phyloP scores from a whole-genome alignment of 2,113 vertebrate species.

The Irena cyanogastra region DNA sequence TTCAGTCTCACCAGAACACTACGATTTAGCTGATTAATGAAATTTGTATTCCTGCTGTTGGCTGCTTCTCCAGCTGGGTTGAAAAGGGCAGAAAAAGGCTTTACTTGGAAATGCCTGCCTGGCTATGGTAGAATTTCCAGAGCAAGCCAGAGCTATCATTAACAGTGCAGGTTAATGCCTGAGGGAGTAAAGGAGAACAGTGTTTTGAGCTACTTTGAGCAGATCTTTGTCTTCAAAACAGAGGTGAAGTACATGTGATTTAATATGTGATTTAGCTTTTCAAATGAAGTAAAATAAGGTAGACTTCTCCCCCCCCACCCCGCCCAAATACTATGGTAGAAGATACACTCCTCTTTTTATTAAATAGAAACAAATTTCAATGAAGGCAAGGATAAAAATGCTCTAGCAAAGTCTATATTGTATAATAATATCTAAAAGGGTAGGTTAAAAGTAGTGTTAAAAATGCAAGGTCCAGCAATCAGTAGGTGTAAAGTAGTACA shows the following conservation, averaged over 20 bases:
- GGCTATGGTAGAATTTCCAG: background rate
- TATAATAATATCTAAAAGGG: background rate
- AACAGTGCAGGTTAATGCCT: background rate
- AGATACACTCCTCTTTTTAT: background rate
- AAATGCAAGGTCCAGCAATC: background rate
- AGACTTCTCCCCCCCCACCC: accelerated
- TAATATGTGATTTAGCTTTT: background rate
- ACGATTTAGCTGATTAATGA: background rate
- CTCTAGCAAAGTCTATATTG: background rate
- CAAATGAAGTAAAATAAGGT: background rate
- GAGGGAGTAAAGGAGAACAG: background rate
- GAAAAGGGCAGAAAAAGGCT: background rate
- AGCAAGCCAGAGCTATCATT: background rate
- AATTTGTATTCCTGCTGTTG: background rate
- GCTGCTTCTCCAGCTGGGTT: background rate
- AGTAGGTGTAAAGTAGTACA: background rate
- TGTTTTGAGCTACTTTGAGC: background rate
- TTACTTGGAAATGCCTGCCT: background rate
- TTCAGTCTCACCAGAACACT: background rate
- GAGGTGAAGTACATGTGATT: background rate
- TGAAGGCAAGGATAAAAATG: background rate
- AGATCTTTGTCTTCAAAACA: background rate
- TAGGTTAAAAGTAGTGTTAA: background rate
- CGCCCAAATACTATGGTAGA: background rate
- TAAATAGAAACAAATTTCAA: background rate